phyloP scores from a whole-genome alignment of 2,888 invertebrate species.

The Chrysina gloriosa region DNA sequence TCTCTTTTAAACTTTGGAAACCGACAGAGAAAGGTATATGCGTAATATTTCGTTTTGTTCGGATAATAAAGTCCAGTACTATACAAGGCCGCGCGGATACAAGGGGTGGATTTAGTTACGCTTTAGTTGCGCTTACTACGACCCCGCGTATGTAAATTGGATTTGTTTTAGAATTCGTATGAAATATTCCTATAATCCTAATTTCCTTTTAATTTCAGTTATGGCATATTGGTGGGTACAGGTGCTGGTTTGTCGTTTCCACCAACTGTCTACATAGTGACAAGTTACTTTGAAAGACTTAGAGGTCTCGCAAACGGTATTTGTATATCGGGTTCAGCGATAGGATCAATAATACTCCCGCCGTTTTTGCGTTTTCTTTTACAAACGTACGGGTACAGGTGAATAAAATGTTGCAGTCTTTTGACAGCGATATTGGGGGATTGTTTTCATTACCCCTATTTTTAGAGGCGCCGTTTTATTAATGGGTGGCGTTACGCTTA shows the following conservation, averaged over 20 bases:
- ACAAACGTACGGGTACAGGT: slow-evolving; percentile 82
- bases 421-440: slow-evolving; percentile 19
- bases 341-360: slow-evolving; percentile 87
- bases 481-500: slow-evolving; percentile 84
- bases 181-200: background rate
- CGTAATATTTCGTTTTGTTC: too few species aligned
- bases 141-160: too few species aligned
- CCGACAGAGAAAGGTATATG: too few species aligned
- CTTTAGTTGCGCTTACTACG: too few species aligned
- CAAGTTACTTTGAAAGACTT: slow-evolving; percentile 83
- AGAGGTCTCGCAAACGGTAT: slow-evolving; percentile 88
- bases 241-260: slow-evolving; percentile 90
- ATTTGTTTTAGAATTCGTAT: too few species aligned
- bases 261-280: slow-evolving; percentile 90
- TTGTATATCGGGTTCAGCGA: slow-evolving; percentile 88
- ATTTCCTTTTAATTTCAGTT: slow-evolving; percentile 67
- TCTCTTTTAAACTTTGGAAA: too few species aligned
- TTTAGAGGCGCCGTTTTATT: slow-evolving; percentile 82
- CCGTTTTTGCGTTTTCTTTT: slow-evolving; percentile 79
- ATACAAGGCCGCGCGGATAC: too few species aligned
- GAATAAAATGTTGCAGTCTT: slow-evolving; percentile 54
- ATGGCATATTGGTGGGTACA: slow-evolving; percentile 84
- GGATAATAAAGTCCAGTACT: too few species aligned
- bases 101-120: too few species aligned
- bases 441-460: slow-evolving; percentile 52